Evolutionary conservation across 30 jellyfish, hydroid and myxozoan genomes (phyloP).

Genomic region (Chrysaora quinquecirrha): DNA sequence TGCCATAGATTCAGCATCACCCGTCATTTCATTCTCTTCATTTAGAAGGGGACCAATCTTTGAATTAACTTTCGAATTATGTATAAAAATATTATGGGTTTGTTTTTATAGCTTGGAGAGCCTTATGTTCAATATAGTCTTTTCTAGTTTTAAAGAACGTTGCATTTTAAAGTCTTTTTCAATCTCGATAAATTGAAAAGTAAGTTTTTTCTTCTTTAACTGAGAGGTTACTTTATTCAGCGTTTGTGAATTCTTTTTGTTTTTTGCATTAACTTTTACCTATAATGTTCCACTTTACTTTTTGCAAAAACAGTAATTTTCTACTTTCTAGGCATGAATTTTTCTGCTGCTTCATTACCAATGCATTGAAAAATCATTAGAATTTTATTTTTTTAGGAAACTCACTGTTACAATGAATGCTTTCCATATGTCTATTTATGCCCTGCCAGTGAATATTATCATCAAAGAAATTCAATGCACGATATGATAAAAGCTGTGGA

Average conservation of each 20-base stretch:
- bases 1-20: slow-evolving; percentile 9
- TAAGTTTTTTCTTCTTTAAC: slow-evolving; percentile 6
- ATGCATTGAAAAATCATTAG: background rate
- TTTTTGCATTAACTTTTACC: background rate
- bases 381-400: background rate
- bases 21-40: slow-evolving; percentile 7
- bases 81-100: background rate
- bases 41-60: slow-evolving; percentile 17
- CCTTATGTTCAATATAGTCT: slow-evolving; percentile 6
- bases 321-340: background rate
- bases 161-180: slow-evolving; percentile 23
- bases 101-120: slow-evolving; percentile 8
- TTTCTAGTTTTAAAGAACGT: background rate
- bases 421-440: background rate
- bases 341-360: background rate
- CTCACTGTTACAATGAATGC: background rate
- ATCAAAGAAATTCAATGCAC: slow-evolving; percentile 11
- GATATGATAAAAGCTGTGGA: background rate
- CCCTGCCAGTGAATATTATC: slow-evolving; percentile 7
- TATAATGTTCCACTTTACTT: slow-evolving; percentile 5
- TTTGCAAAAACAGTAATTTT: background rate
- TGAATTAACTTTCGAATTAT: slow-evolving; percentile 7
- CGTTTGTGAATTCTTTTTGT: background rate
- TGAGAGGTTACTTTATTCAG: slow-evolving; percentile 7
- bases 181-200: background rate